Percentiles rank a stretch among this genome's conserved stretches.
These are phyloP conservation scores for Falco punctatus DNA, from an alignment of 2,113 vertebrate species.

Conservation along the genomic window DNA sequence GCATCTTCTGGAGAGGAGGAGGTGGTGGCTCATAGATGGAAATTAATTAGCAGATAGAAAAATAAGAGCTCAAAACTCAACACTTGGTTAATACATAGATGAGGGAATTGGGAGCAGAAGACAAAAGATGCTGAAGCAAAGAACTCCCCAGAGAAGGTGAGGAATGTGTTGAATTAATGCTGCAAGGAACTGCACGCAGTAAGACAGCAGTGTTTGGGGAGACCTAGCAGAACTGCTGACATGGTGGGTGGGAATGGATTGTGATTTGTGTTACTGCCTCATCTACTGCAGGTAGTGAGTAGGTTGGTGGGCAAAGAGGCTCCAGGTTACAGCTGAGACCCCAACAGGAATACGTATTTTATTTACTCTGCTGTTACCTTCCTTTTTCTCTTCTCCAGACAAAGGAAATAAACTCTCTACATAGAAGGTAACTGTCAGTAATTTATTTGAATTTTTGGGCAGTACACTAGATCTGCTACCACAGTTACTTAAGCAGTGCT, in stretches of 20 bases:
- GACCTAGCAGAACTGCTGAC: neutral
- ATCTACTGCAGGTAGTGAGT: neutral
- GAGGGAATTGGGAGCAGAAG: neutral
- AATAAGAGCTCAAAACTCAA: neutral
- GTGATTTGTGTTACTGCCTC: neutral
- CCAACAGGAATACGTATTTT: neutral
- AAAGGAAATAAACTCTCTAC: neutral
- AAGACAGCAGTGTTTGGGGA: neutral
- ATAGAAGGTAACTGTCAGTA: neutral
- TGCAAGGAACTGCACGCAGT: neutral
- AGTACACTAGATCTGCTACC: neutral
- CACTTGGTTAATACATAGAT: neutral
- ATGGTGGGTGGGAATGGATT: rapidly evolving
- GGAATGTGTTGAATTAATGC: neutral
- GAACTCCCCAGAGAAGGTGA: neutral
- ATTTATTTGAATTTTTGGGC: neutral
- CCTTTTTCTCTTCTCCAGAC: neutral
- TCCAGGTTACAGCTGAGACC: neutral
- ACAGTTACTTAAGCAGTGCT: neutral
- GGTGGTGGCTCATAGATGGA: neutral
- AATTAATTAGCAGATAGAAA: constrained; percentile 27
- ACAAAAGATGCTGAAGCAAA: neutral
- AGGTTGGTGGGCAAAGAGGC: neutral
- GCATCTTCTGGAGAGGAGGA: neutral
- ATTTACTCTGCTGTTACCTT: neutral